Percentiles rank a stretch among this genome's conserved stretches.
These are phyloP conservation scores for Tromatobia lineatoria DNA, from an alignment of 2,888 invertebrate species.

Conservation along the genomic window DNA sequence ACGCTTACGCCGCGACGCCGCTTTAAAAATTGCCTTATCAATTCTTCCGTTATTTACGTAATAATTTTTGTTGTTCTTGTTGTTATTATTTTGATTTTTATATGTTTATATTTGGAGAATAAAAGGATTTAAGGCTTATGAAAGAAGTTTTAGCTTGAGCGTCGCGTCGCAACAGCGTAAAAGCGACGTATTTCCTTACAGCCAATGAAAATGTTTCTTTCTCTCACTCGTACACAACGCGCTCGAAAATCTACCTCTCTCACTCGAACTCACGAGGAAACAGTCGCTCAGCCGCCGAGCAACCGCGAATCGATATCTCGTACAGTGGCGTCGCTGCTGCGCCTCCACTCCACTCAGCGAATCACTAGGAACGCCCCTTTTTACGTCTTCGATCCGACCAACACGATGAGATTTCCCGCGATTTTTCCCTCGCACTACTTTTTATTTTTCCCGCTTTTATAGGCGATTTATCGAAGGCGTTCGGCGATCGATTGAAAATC, in stretches of 20 bases:
- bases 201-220: constrained; percentile 13
- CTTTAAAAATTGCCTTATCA: constrained; percentile 71
- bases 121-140: no score
- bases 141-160: neutral
- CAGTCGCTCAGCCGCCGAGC: constrained; percentile 50
- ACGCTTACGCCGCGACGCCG: constrained; percentile 73
- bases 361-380: constrained; percentile 63
- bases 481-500: neutral
- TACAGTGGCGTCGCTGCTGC: neutral
- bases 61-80: neutral
- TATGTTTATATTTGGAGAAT: no score
- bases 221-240: constrained; percentile 30
- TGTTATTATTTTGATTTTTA: neutral
- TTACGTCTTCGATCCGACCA: constrained; percentile 45
- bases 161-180: constrained; percentile 23
- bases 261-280: constrained; percentile 19
- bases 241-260: constrained; percentile 31
- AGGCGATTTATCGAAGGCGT: neutral
- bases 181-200: neutral
- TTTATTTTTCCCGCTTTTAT: neutral
- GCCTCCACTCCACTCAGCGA: neutral
- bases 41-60: constrained; percentile 12
- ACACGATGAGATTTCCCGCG: constrained; percentile 24
- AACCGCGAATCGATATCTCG: constrained; percentile 67
- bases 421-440: neutral